phyloP scores from a whole-genome alignment of 2,113 vertebrate genomes.

The Vanacampus margaritifer region DNA sequence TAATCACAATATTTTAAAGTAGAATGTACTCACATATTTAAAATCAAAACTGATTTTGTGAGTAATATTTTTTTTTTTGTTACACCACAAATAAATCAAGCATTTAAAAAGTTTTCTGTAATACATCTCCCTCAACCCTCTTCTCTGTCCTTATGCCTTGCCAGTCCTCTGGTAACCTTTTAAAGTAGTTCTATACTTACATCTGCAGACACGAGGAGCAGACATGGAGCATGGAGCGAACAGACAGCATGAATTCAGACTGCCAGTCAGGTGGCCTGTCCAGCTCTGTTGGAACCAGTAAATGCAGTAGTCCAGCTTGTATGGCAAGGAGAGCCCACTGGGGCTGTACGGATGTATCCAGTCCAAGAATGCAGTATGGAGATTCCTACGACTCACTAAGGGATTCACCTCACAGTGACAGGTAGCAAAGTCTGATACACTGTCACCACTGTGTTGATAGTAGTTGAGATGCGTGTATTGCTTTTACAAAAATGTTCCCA shows the following conservation, averaged over 20 bases:
- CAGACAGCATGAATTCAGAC: conserved; percentile 91
- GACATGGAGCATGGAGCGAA: conserved; percentile 94
- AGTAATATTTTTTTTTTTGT: too few relatives aligned
- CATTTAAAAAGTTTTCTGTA: too few relatives aligned
- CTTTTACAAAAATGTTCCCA: not conserved
- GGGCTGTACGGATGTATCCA: conserved; percentile 75
- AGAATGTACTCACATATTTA: too few relatives aligned
- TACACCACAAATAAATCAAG: too few relatives aligned
- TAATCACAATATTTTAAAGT: too few relatives aligned
- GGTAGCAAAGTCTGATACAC: conserved; percentile 64
- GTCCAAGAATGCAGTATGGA: conserved; percentile 79
- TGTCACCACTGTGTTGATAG: not conserved
- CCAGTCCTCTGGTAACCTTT: conserved; percentile 27
- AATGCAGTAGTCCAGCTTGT: conserved; percentile 95
- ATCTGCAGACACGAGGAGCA: conserved; percentile 88
- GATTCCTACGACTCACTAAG: conserved; percentile 92
- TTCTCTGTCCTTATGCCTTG: not conserved
- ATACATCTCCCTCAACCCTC: too few relatives aligned
- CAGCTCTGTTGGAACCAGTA: conserved; percentile 95
- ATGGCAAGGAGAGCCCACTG: conserved; percentile 87
- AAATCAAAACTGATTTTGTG: too few relatives aligned
- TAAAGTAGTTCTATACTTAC: conserved; percentile 13
- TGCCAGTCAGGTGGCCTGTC: conserved; percentile 92
- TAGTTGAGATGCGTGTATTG: not conserved
- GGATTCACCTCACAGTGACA: conserved; percentile 96